Evolutionary conservation across 2,113 vertebrate genomes (phyloP).

Genomic region (Todiramphus chloris): DNA sequence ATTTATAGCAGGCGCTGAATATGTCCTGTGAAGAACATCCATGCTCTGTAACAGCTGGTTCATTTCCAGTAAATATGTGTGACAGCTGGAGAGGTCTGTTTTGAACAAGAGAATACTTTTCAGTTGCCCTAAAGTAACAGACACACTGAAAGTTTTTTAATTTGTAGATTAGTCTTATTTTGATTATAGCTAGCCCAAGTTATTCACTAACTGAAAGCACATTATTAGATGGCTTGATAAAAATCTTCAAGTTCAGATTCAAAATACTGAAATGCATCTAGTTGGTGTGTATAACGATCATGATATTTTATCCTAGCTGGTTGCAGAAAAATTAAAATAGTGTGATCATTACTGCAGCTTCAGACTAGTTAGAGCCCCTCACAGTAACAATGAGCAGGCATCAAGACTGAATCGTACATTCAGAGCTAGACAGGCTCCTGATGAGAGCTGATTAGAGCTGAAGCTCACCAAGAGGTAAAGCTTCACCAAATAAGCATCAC

Average conservation of each 20-base stretch:
- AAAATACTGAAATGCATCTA: neutral
- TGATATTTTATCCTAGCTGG: neutral
- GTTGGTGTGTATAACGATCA: neutral
- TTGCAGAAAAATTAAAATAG: neutral
- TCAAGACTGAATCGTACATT: neutral
- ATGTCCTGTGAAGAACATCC: constrained; percentile 96
- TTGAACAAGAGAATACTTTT: constrained; percentile 13
- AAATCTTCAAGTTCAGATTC: neutral
- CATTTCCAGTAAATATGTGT: constrained; percentile 89
- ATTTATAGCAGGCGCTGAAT: constrained; percentile 94
- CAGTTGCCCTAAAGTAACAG: neutral
- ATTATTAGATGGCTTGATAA: neutral
- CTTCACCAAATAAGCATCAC: neutral
- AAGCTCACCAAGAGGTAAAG: neutral
- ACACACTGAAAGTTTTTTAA: neutral
- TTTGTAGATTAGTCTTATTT: neutral
- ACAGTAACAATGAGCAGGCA: neutral
- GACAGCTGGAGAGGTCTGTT: constrained; percentile 90
- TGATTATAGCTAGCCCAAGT: neutral
- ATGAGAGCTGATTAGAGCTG: no score
- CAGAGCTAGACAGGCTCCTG: neutral
- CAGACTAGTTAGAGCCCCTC: neutral
- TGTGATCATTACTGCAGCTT: neutral
- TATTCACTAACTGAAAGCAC: neutral
- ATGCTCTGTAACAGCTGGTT: constrained; percentile 93